phyloP scores from a whole-genome alignment of 2,113 vertebrate genomes.

The Alectura lathami region DNA sequence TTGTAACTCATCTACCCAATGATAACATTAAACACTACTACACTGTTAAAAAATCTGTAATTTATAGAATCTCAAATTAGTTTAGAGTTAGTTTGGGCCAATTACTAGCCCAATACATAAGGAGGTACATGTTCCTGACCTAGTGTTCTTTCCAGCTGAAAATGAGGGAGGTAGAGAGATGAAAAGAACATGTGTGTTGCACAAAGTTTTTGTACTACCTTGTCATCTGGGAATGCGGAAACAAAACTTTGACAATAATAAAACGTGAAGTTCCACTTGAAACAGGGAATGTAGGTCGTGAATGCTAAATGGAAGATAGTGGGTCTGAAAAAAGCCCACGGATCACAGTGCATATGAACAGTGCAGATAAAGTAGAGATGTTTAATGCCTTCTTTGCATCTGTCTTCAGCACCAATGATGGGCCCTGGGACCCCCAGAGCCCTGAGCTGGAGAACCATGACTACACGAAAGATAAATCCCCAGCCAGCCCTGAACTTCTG shows the following conservation, averaged over 20 bases:
- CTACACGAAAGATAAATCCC: not conserved
- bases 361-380: not conserved
- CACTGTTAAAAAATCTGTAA: not conserved
- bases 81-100: not conserved
- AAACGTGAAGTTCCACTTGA: not conserved
- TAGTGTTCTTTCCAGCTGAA: not conserved
- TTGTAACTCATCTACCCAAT: not conserved
- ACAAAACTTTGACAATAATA: not conserved
- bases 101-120: not conserved
- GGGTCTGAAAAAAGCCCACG: not conserved
- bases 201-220: not conserved
- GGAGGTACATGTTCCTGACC: not conserved
- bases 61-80: not conserved
- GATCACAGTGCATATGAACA: fast-evolving
- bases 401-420: not conserved
- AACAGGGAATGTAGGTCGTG: not conserved
- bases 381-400: not conserved
- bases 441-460: not conserved
- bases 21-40: not conserved
- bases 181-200: not conserved
- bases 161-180: not conserved
- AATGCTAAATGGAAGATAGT: not conserved
- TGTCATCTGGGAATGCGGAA: not conserved
- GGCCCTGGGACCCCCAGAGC: not conserved
- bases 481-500: not conserved